Conservation (phyloP, 2,888 invertebrate genomes). For the Acrobasis suavella region DNA sequence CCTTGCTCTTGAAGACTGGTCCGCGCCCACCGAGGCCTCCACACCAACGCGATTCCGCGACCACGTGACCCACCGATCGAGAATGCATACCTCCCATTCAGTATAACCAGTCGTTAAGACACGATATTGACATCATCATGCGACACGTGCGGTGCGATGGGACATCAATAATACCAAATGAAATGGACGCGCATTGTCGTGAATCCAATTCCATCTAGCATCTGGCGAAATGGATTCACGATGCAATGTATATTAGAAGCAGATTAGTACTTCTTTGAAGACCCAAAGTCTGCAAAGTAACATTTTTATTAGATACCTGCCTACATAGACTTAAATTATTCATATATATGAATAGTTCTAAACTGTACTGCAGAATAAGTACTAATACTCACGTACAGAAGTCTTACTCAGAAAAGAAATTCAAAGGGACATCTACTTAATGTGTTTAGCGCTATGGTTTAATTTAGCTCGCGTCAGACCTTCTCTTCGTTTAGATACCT, state of each 20-base stretch:
- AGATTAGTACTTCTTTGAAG: not conserved
- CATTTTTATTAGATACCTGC: too few species aligned
- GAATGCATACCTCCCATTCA: constrained; percentile 20
- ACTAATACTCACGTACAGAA: too few species aligned
- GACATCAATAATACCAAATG: not conserved
- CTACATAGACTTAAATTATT: not conserved
- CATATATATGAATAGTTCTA: not conserved
- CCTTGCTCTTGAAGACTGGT: constrained; percentile 74
- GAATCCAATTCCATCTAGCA: constrained; percentile 8
- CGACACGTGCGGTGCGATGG: not conserved
- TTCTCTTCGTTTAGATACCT: too few species aligned
- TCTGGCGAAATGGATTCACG: not conserved
- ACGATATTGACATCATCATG: constrained; percentile 7
- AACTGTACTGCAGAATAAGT: too few species aligned
- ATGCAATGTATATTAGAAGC: constrained; percentile 4
- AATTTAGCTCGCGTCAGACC: too few species aligned
- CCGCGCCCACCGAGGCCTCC: constrained; percentile 68
- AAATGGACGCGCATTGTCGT: not conserved
- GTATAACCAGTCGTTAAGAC: not conserved
- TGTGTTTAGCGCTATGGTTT: too few species aligned
- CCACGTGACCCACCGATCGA: constrained; percentile 19
- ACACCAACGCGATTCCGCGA: constrained; percentile 25
- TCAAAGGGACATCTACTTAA: too few species aligned
- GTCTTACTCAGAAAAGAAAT: too few species aligned
- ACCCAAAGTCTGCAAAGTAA: too few species aligned